phyloP scores from a whole-genome alignment of 1,140 invertebrate genomes.

The Cataglyphis hispanica region DNA sequence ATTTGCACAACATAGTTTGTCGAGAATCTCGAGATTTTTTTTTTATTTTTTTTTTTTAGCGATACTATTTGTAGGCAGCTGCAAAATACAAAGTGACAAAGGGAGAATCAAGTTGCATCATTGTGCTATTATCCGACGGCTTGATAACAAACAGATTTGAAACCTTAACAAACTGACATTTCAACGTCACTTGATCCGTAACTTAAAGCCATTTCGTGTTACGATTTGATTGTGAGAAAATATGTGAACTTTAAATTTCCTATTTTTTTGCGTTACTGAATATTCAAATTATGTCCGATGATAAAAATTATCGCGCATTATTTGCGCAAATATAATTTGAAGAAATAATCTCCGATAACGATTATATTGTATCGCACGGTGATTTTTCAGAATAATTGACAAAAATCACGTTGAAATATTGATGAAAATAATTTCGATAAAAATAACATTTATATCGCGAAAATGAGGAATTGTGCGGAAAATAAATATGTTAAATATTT shows the following conservation, averaged over 20 bases:
- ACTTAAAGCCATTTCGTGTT: slow-evolving; percentile 24
- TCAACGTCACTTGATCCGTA: slow-evolving; percentile 17
- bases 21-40: slow-evolving; percentile 11
- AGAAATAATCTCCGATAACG: background rate
- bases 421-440: background rate
- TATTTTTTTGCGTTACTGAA: background rate
- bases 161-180: slow-evolving; percentile 47
- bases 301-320: background rate
- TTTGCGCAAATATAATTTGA: background rate
- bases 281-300: background rate
- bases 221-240: slow-evolving; percentile 2
- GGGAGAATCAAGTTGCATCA: slow-evolving; percentile 43
- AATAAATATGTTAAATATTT: background rate
- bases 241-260: background rate
- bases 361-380: background rate
- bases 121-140: slow-evolving; percentile 33
- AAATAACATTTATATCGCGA: background rate
- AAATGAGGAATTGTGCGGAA: background rate
- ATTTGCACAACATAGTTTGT: slow-evolving; percentile 18
- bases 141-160: slow-evolving; percentile 56
- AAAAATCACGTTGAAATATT: background rate
- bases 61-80: slow-evolving; percentile 1
- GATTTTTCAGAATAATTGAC: background rate
- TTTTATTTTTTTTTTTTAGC: slow-evolving; percentile 11
- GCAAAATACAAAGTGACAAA: slow-evolving; percentile 38